phyloP scores from a whole-genome alignment of 1,140 invertebrate species.

The Anadara kagoshimensis region DNA sequence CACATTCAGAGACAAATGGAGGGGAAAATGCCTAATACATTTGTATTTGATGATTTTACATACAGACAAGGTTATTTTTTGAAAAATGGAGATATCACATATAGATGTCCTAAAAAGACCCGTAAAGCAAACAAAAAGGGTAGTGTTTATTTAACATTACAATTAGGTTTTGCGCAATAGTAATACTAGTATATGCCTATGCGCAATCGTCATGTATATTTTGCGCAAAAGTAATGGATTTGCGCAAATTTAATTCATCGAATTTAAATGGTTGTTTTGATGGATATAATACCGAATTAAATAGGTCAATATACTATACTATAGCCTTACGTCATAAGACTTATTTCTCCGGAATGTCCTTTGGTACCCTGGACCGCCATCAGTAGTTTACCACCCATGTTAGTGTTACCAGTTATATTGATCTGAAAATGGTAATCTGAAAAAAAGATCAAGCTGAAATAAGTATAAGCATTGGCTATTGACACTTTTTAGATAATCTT shows the following conservation, averaged over 20 bases:
- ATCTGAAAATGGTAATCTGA: slow-evolving; percentile 52
- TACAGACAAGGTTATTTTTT: not conserved
- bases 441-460: not conserved
- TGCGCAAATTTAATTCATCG: not conserved
- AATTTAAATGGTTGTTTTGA: not conserved
- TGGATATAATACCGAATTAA: too few species aligned
- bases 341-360: slow-evolving; percentile 25
- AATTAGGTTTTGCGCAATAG: not conserved
- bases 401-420: slow-evolving; percentile 43
- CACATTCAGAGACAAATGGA: too few species aligned
- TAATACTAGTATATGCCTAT: not conserved
- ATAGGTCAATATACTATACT: not conserved
- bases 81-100: too few species aligned
- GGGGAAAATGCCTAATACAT: too few species aligned
- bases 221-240: not conserved
- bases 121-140: not conserved
- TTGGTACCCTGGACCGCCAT: slow-evolving; percentile 42
- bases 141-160: not conserved
- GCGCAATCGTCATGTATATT: not conserved
- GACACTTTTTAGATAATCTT: not conserved
- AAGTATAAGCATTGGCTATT: not conserved
- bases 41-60: not conserved
- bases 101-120: not conserved
- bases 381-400: slow-evolving; percentile 46
- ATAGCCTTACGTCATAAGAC: slow-evolving; percentile 42